A percentile compares a stretch with the other conserved stretches of the same genome.
phyloP scores from a whole-genome alignment of 2,113 vertebrate species.

The Lepisosteus oculatus region DNA sequence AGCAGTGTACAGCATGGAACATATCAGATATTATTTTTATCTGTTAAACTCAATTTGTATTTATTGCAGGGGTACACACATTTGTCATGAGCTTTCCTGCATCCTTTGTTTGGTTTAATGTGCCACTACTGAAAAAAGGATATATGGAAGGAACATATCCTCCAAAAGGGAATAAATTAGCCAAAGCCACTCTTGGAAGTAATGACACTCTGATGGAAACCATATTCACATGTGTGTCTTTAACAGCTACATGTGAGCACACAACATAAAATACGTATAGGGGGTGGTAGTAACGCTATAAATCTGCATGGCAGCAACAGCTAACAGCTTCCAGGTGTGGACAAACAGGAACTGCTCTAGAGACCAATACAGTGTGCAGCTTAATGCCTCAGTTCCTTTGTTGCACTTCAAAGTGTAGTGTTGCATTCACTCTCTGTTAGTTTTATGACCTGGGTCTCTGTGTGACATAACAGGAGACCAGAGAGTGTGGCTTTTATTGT shows the following conservation, averaged over 20 bases:
- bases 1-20: too few relatives aligned
- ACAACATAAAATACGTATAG: constrained; percentile 33
- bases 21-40: too few relatives aligned
- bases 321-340: constrained; percentile 74
- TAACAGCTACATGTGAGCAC: constrained; percentile 49
- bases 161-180: constrained; percentile 49
- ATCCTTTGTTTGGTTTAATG: constrained; percentile 30
- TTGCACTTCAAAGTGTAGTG: constrained; percentile 59
- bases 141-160: constrained; percentile 30
- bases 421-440: constrained; percentile 43
- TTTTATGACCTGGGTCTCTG: constrained; percentile 61
- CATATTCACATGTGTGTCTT: constrained; percentile 42
- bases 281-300: constrained; percentile 38
- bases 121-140: constrained; percentile 27
- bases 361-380: constrained; percentile 27
- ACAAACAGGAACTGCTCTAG: constrained; percentile 32
- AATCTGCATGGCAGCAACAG: constrained; percentile 49
- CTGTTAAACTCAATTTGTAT: too few relatives aligned
- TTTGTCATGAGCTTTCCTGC: neutral
- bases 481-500: constrained; percentile 60
- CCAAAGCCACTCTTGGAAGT: constrained; percentile 32
- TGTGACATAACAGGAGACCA: constrained; percentile 58
- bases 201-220: constrained; percentile 54
- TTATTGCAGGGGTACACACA: neutral
- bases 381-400: constrained; percentile 51